These are phyloP conservation scores for Scatophagus argus DNA, from an alignment of 2,113 vertebrate genomes.

Conservation along the genomic window DNA sequence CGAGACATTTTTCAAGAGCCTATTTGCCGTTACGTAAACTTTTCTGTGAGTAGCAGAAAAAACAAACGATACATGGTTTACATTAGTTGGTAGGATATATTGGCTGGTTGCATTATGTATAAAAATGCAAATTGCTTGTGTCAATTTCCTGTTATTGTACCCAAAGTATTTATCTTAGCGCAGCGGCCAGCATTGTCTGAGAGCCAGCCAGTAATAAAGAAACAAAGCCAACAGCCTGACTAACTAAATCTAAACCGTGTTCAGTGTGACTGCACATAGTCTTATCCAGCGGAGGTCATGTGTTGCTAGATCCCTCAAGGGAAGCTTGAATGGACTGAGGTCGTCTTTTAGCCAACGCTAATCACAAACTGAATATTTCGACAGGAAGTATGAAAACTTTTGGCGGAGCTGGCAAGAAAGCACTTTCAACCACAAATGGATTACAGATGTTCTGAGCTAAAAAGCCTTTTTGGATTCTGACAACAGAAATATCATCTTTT, in stretches of 20 bases:
- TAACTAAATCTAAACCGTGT: slow-evolving; percentile 59
- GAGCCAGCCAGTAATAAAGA: slow-evolving; percentile 61
- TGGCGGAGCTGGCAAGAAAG: slow-evolving; percentile 65
- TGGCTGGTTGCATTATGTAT: slow-evolving; percentile 49
- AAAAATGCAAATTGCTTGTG: slow-evolving; percentile 63
- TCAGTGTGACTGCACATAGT: slow-evolving; percentile 61
- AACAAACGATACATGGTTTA: slow-evolving; percentile 70
- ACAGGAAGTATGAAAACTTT: slow-evolving; percentile 74
- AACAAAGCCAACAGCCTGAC: slow-evolving; percentile 58
- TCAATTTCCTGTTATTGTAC: slow-evolving; percentile 74
- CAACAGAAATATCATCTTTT: slow-evolving; percentile 72
- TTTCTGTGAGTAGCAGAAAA: slow-evolving; percentile 53
- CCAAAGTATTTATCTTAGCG: slow-evolving; percentile 67
- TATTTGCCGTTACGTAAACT: slow-evolving; percentile 59
- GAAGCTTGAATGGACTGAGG: slow-evolving; percentile 50
- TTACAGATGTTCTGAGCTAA: slow-evolving; percentile 76
- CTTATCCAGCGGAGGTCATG: slow-evolving; percentile 59
- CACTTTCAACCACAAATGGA: slow-evolving; percentile 76
- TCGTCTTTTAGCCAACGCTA: slow-evolving; percentile 62
- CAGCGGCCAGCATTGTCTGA: slow-evolving; percentile 65
- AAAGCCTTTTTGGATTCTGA: slow-evolving; percentile 73
- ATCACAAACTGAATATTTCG: slow-evolving; percentile 72
- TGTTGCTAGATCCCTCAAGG: slow-evolving; percentile 47
- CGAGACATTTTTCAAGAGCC: slow-evolving; percentile 40
- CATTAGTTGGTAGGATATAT: slow-evolving; percentile 57